These are phyloP conservation scores for Natrix natrix DNA, from an alignment of 2,797 vertebrate species.

Conservation along the genomic window DNA sequence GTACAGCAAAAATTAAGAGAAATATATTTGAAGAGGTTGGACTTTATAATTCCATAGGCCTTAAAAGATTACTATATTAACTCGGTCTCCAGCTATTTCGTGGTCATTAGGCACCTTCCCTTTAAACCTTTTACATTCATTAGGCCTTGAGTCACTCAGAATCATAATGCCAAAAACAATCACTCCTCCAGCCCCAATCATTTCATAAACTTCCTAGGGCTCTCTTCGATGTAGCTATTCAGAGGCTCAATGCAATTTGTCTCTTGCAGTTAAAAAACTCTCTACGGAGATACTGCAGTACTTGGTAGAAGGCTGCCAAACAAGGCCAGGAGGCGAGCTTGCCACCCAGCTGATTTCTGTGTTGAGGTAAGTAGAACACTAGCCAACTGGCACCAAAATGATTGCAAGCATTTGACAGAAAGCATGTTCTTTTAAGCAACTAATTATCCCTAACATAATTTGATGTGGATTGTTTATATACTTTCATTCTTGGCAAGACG, in stretches of 20 bases:
- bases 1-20: background rate
- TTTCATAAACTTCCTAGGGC: conserved; percentile 36
- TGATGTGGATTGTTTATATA: conserved; percentile 67
- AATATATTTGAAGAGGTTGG: background rate
- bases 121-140: conserved; percentile 26
- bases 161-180: background rate
- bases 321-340: conserved; percentile 70
- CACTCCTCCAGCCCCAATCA: background rate
- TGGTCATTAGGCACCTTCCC: background rate
- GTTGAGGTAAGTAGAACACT: conserved; percentile 81
- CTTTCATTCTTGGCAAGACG: conserved; percentile 61
- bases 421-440: conserved; percentile 66
- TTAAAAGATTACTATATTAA: background rate
- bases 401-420: conserved; percentile 68
- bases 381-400: conserved; percentile 67
- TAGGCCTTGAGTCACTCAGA: conserved; percentile 29
- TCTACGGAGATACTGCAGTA: conserved; percentile 85
- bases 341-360: conserved; percentile 79
- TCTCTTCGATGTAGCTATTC: conserved; percentile 68
- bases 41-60: background rate
- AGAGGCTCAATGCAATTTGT: conserved; percentile 64
- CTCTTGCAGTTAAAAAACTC: conserved; percentile 84
- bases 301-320: conserved; percentile 84
- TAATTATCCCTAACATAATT: conserved; percentile 68
- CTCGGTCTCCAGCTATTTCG: background rate